Conservation (phyloP, 2,888 invertebrate genomes). For the Leucozona laternaria region DNA sequence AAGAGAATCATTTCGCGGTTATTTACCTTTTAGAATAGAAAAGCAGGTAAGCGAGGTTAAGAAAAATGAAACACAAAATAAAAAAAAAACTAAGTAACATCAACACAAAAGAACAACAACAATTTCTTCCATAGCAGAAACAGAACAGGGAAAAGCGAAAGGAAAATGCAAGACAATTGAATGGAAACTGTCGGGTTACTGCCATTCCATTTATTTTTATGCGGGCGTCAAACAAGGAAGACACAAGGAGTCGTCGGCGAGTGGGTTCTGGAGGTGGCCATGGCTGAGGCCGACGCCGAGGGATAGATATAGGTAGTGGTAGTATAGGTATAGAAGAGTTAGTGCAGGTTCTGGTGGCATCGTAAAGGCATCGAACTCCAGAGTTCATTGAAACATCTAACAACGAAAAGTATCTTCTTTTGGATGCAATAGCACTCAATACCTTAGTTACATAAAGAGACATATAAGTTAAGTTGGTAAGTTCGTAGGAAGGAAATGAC, state of each 20-base stretch:
- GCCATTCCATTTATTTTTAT: conserved; percentile 74
- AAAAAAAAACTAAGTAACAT: conserved; percentile 13
- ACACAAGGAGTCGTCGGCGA: conserved; percentile 36
- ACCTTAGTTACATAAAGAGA: conserved; percentile 1
- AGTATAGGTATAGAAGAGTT: neutral
- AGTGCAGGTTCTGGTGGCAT: conserved; percentile 17
- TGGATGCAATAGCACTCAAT: conserved; percentile 4
- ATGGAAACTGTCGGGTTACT: conserved; percentile 73
- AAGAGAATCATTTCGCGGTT: conserved; percentile 74
- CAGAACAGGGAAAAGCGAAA: conserved; percentile 69
- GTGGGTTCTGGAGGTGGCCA: conserved; percentile 27
- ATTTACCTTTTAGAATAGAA: conserved; percentile 68
- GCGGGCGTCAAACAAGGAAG: conserved; percentile 75
- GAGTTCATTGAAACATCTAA: conserved; percentile 66
- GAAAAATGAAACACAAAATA: conserved; percentile 1
- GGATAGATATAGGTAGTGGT: neutral
- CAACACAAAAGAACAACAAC: conserved; percentile 49
- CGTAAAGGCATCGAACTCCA: conserved; percentile 66
- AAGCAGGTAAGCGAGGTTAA: conserved; percentile 40
- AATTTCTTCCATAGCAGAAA: neutral
- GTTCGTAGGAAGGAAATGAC: conserved; percentile 32
- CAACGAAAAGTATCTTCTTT: conserved; percentile 20
- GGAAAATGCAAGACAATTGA: conserved; percentile 74
- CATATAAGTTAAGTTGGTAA: neutral
- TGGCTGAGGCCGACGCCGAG: neutral